Evolutionary conservation across 64 coral and sea anemone genomes (phyloP).

Genomic region (Stylophora pistillata): DNA sequence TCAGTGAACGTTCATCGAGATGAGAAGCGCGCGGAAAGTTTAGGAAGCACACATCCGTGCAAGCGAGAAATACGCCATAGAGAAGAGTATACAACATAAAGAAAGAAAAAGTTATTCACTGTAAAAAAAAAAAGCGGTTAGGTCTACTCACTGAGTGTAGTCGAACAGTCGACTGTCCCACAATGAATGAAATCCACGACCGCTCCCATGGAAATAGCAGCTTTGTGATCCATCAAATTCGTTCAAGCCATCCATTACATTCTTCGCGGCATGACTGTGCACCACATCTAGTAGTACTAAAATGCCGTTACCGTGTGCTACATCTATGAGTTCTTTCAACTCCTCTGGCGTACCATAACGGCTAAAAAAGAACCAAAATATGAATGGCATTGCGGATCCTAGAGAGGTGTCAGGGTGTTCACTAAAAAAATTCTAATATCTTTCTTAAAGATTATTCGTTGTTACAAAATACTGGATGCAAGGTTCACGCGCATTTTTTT

Average conservation of each 20-base stretch:
- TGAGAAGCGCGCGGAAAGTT: too few species aligned
- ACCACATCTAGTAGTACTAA: slow-evolving; percentile 92
- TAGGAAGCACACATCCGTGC: too few species aligned
- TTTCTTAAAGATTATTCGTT: too few species aligned
- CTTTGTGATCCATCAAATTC: slow-evolving; percentile 92
- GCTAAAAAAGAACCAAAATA: slow-evolving; percentile 39
- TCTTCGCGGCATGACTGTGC: slow-evolving; percentile 96
- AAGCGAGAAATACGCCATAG: too few species aligned
- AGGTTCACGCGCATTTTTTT: too few species aligned
- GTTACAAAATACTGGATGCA: neutral
- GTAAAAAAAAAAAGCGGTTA: neutral
- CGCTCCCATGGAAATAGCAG: slow-evolving; percentile 83
- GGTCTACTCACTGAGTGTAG: slow-evolving; percentile 89
- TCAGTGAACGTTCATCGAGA: too few species aligned
- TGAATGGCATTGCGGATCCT: neutral
- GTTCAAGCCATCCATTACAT: slow-evolving; percentile 96
- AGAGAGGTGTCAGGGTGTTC: too few species aligned
- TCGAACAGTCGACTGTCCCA: slow-evolving; percentile 98
- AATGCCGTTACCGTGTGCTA: slow-evolving; percentile 90
- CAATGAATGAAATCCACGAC: slow-evolving; percentile 70
- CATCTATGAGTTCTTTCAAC: slow-evolving; percentile 87
- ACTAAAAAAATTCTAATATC: neutral
- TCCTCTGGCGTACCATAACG: slow-evolving; percentile 98
- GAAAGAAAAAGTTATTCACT: neutral
- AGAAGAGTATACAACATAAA: too few species aligned